Conservation (phyloP, 2,113 vertebrate genomes). For the Phocoena sinus region DNA sequence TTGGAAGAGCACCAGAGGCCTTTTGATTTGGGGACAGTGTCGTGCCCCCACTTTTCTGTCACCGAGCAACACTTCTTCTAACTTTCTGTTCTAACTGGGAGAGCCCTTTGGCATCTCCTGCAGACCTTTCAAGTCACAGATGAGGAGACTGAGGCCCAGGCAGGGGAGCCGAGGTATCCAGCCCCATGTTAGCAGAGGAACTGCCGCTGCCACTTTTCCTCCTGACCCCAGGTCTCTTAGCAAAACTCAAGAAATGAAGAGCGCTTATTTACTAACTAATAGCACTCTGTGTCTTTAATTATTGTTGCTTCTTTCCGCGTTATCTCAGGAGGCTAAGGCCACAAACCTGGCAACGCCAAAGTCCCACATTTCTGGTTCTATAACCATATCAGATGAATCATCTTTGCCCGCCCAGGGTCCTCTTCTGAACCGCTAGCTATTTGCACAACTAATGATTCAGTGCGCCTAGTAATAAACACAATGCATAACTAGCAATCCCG, state of each 20-base stretch:
- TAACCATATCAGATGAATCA: slow-evolving; percentile 14
- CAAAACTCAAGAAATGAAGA: background rate
- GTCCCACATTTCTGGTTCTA: slow-evolving; percentile 34
- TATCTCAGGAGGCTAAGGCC: background rate
- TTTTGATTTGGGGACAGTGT: background rate
- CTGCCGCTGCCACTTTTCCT: background rate
- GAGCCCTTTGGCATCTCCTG: background rate
- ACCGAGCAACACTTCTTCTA: background rate
- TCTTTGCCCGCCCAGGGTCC: slow-evolving; percentile 22
- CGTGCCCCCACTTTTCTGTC: background rate
- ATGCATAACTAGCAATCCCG: background rate
- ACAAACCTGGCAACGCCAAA: background rate
- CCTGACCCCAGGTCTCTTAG: background rate
- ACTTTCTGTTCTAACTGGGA: background rate
- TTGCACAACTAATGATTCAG: slow-evolving; percentile 54
- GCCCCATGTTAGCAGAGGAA: background rate
- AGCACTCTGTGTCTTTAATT: slow-evolving; percentile 1
- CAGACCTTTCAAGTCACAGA: background rate
- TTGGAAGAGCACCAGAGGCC: background rate
- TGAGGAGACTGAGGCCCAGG: background rate
- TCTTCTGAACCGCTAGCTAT: slow-evolving; percentile 12
- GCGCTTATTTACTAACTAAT: background rate
- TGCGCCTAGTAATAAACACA: background rate
- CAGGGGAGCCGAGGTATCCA: background rate
- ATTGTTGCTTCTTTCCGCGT: background rate